Percentiles rank a stretch among this genome's conserved stretches.
These are phyloP conservation scores for Ditylenchus dipsaci DNA, from an alignment of 1,140 invertebrate genomes.

Conservation along the genomic window DNA sequence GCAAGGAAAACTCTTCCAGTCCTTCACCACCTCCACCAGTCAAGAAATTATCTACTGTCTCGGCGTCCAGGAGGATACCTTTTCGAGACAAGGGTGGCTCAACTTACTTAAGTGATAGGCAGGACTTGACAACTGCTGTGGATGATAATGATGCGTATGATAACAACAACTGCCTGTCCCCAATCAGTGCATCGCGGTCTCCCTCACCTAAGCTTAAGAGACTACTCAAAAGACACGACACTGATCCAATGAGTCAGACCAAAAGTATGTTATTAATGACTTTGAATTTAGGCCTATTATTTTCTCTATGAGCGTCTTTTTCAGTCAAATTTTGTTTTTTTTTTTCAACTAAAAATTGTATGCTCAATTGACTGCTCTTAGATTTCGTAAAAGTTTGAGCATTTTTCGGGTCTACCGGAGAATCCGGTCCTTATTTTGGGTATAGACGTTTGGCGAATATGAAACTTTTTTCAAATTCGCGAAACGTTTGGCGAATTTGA, in stretches of 20 bases:
- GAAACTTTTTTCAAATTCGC: too few relatives aligned
- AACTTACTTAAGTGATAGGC: too few relatives aligned
- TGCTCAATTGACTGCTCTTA: too few relatives aligned
- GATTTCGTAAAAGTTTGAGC: too few relatives aligned
- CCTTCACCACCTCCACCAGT: not conserved
- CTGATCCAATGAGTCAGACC: not conserved
- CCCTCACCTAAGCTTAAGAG: not conserved
- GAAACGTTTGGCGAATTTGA: too few relatives aligned
- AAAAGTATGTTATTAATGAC: too few relatives aligned
- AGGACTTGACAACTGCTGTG: not conserved
- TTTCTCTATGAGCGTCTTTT: not conserved
- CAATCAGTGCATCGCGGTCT: not conserved
- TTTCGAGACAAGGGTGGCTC: slow-evolving; percentile 1
- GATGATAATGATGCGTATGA: not conserved
- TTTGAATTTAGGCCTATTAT: not conserved
- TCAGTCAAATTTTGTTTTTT: not conserved
- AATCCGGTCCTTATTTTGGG: too few relatives aligned
- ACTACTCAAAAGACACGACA: not conserved
- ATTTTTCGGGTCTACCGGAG: too few relatives aligned
- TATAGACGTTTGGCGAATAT: too few relatives aligned
- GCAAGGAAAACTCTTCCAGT: not conserved
- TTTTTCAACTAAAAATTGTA: not conserved
- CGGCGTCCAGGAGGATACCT: not conserved
- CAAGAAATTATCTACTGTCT: not conserved
- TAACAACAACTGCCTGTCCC: not conserved